A percentile compares a stretch with the other conserved stretches of the same genome.
Conservation (phyloP, 2,113 vertebrate species). For the Oncorhynchus clarkii region DNA sequence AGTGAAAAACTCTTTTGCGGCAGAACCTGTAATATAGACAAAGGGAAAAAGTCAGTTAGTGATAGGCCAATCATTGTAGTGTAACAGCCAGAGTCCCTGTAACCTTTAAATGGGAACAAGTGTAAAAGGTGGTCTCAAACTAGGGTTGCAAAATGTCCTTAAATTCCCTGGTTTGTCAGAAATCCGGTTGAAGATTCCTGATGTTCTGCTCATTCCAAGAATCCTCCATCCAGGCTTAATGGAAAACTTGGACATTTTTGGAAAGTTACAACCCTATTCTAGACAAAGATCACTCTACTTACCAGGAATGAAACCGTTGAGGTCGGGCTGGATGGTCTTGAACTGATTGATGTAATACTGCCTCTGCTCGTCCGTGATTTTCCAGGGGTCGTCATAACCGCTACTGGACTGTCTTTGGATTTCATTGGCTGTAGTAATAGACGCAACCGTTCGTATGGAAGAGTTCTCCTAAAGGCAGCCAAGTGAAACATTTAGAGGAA, state of each 20-base stretch:
- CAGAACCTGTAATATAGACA: slow-evolving; percentile 75
- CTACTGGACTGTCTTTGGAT: slow-evolving; percentile 96
- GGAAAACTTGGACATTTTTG: too few species aligned
- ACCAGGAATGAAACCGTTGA: slow-evolving; percentile 98
- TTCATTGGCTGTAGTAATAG: slow-evolving; percentile 88
- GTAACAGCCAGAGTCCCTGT: background rate
- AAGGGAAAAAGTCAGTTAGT: background rate
- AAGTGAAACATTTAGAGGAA: background rate
- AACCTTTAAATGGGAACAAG: background rate
- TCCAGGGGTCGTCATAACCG: slow-evolving; percentile 97
- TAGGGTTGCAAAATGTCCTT: too few species aligned
- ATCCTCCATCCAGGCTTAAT: too few species aligned
- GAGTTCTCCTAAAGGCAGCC: slow-evolving; percentile 73
- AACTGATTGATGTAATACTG: slow-evolving; percentile 99
- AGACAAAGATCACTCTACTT: slow-evolving; percentile 35
- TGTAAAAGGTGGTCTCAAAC: too few species aligned
- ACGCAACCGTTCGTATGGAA: slow-evolving; percentile 90
- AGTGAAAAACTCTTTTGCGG: slow-evolving; percentile 91
- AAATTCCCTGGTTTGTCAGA: too few species aligned
- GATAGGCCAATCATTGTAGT: background rate
- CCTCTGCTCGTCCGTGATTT: slow-evolving; percentile 98
- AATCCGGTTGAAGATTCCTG: too few species aligned
- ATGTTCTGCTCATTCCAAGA: too few species aligned
- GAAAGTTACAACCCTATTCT: too few species aligned
- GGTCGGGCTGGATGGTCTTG: slow-evolving; percentile 98